Conservation (phyloP, 2,888 invertebrate species). For the Bursaphelenchus okinawaensis region DNA sequence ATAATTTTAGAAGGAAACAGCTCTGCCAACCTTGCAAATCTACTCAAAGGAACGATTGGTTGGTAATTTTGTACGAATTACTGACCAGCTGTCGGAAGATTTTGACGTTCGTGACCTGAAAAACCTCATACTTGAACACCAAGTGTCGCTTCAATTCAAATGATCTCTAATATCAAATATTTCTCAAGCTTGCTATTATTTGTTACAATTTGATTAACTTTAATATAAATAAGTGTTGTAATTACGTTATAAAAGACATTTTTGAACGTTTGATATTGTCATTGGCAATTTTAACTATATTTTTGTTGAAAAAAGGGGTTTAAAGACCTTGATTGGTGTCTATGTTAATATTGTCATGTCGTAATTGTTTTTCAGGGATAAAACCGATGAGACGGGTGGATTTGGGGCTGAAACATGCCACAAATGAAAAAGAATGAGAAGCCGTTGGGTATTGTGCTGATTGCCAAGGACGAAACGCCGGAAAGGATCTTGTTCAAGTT, state of each 20-base stretch:
- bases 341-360: too few relatives aligned
- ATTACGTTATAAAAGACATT: too few relatives aligned
- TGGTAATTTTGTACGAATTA: conserved; percentile 46
- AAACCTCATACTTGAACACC: not conserved
- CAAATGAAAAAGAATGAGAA: conserved; percentile 8
- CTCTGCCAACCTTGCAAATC: conserved; percentile 47
- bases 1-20: conserved; percentile 34
- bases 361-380: too few relatives aligned
- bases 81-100: conserved; percentile 38
- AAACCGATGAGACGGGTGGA: not conserved
- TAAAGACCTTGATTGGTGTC: too few relatives aligned
- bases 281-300: not conserved
- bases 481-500: conserved; percentile 40
- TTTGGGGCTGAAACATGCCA: not conserved
- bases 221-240: not conserved
- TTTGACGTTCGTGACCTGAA: conserved; percentile 21
- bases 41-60: conserved; percentile 40
- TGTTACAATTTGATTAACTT: not conserved
- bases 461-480: conserved; percentile 34
- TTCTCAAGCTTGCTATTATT: not conserved
- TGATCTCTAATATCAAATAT: conserved; percentile 2
- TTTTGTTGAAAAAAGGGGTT: not conserved
- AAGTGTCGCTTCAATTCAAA: not conserved
- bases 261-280: not conserved
- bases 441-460: conserved; percentile 32